These are phyloP conservation scores for Turritopsis rubra DNA, from an alignment of 30 jellyfish, hydroid and myxozoan genomes.

Conservation along the genomic window DNA sequence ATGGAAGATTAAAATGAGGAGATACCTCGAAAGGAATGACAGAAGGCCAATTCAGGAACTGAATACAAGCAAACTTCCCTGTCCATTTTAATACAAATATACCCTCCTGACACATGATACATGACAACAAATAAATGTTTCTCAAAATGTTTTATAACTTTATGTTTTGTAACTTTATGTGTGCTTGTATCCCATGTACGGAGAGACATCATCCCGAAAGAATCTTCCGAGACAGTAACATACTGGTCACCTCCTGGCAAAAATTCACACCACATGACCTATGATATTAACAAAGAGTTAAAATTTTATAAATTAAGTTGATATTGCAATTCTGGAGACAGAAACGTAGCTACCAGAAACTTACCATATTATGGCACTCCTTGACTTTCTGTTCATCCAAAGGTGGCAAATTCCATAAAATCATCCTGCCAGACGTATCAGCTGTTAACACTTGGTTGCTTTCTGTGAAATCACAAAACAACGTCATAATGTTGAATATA, in stretches of 20 bases:
- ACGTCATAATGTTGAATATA: no score
- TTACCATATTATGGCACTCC: neutral
- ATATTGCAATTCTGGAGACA: neutral
- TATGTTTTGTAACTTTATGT: neutral
- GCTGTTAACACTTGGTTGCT: neutral
- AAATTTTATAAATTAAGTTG: neutral
- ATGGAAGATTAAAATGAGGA: no score
- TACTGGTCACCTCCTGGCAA: neutral
- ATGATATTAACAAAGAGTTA: no score
- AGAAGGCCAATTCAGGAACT: neutral
- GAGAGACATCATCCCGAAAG: no score
- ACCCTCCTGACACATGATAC: neutral
- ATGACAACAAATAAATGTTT: neutral
- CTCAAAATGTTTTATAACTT: no score
- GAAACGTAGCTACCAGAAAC: neutral
- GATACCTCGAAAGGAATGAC: neutral
- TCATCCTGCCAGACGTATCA: neutral
- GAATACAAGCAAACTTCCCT: neutral
- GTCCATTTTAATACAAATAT: neutral
- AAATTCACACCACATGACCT: neutral
- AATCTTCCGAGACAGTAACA: neutral
- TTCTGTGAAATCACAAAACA: neutral
- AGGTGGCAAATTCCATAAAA: neutral
- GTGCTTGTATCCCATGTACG: neutral
- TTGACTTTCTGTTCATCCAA: neutral